Evolutionary conservation across 2,797 vertebrate species (phyloP).

Genomic region (Garrulus glandarius): DNA sequence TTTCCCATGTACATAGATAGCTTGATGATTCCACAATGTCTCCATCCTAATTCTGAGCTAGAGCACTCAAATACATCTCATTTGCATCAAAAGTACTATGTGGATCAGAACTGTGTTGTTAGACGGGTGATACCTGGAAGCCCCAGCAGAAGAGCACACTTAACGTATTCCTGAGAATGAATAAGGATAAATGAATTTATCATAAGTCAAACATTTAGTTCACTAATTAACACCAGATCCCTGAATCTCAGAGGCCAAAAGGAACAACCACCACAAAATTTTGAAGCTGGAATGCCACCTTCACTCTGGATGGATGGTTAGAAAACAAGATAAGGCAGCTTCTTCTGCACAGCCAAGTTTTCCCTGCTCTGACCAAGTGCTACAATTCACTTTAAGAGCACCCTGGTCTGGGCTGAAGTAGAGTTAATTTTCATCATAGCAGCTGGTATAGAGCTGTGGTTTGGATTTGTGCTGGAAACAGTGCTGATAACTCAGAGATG

Average conservation of each 20-base stretch:
- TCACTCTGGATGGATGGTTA: not conserved
- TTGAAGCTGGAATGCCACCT: not conserved
- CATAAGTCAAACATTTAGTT: not conserved
- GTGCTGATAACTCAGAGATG: not conserved
- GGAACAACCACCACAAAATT: not conserved
- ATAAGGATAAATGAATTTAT: constrained; percentile 26
- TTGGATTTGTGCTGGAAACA: not conserved
- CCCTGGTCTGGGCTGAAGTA: not conserved
- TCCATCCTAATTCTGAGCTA: not conserved
- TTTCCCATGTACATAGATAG: not conserved
- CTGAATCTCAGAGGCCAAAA: not conserved
- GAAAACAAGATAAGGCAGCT: not conserved
- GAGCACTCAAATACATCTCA: not conserved
- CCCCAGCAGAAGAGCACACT: not conserved
- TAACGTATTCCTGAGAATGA: not conserved
- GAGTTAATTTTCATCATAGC: not conserved
- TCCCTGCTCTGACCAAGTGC: not conserved
- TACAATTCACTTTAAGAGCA: not conserved
- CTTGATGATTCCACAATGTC: not conserved
- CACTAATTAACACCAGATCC: constrained; percentile 20
- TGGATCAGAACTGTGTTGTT: not conserved
- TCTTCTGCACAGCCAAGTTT: not conserved
- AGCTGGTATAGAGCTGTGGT: not conserved
- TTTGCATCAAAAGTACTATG: not conserved
- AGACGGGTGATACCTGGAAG: not conserved